Evolutionary conservation across 1,140 invertebrate genomes (phyloP), one percentile per base, ranked within the genome.

Genomic region (Thaumetopoea pityocampa): DNA sequence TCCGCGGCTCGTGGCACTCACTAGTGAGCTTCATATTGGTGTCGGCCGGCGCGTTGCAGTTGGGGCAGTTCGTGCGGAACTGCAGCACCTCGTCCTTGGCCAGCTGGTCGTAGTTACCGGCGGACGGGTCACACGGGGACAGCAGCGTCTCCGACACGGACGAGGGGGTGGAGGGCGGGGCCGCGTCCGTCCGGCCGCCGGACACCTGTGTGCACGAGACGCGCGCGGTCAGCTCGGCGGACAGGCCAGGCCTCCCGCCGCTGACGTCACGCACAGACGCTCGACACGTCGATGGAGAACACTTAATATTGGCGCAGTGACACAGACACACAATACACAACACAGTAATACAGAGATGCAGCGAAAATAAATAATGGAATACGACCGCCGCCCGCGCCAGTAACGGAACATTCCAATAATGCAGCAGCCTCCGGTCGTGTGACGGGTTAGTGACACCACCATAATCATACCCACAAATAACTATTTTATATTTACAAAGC

Each of bases 21-120:
- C 72, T 93, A 5, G 96, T 97, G 26, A 98, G 64, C 85, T 99
- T 99, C 98, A 99, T 99, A 67, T 98, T 98, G 1, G 96, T 98
- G 33, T 92, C 86, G 58, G 94, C 96, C 0, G 91, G 90, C 4
- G 89, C 87, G 41, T 92, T 90, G 76, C 98, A 99, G 41, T 91
- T 88, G 1, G 94, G 92, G 76, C 98, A 99, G 73, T 96, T 94
- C 4, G 94, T 96, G 3, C 85, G 68, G 82, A 99, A 98, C 24
- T 90, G 88, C 19, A 98, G 64, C 16, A 99, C 92, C 85, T 98
- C 96, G 6, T 92, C 88, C 0, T 90, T 87, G 33, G 92, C 87
- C 1, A 95, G 68, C 42, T 93, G 88, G 52, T 94, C 91, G 9
- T 91, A 81, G 4, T 87, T 81, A 67, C 87, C 89, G 24, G 88